Base-by-base conservation (phyloP, 1,140 invertebrate genomes). In the Palaemon carinicauda region DNA sequence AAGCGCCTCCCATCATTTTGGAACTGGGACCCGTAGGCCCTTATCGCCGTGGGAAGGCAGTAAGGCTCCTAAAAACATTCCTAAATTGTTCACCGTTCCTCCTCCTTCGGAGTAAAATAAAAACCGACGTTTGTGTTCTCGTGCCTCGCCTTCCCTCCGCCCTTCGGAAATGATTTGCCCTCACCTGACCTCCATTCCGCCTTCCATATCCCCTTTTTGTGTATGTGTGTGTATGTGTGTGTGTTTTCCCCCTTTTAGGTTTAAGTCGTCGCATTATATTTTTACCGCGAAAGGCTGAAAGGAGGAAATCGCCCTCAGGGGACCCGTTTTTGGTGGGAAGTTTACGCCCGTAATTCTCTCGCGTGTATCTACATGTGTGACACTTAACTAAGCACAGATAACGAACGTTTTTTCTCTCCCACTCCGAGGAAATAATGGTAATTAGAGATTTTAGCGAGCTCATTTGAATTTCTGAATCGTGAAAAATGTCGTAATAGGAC, bases 121-220 rank as follows among this genome's bases (percentile, higher is more conserved):
- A 79, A 86, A 86, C 77, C 56, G 83, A 86, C 83, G 51, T 69
- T 65, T 27, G 56, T 69, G 41, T 53, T 51, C 74, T 51, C 31
- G 41, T 52, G 80, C 51, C 52, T 51, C 24, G 24, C 83, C 33
- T 27, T 19, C 24, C 24, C 52, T 27, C 60, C 29, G 24, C 53
- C 75, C 53, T 21, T 86, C 51, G 83, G 83, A 86, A 86, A 52
- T 86, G 83, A 86, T 86, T 86, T 86, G 83, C 83, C 83, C 83
- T 86, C 83, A 73, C 65, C 77, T 86, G 83, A 86, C 83, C 83
- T 80, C 83, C 60, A 82, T 74, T 21, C 80, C 21, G 60, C 51
- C 65, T 24, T 29, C 69, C 10, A 21, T 54, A n/a, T 60, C 54
- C n/a, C 24, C 54, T 17, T 31, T 52, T 52, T 50, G n/a, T 14